These are phyloP conservation scores for Capreolus pygargus DNA, from an alignment of 2,113 vertebrate species.

Conservation along the genomic window DNA sequence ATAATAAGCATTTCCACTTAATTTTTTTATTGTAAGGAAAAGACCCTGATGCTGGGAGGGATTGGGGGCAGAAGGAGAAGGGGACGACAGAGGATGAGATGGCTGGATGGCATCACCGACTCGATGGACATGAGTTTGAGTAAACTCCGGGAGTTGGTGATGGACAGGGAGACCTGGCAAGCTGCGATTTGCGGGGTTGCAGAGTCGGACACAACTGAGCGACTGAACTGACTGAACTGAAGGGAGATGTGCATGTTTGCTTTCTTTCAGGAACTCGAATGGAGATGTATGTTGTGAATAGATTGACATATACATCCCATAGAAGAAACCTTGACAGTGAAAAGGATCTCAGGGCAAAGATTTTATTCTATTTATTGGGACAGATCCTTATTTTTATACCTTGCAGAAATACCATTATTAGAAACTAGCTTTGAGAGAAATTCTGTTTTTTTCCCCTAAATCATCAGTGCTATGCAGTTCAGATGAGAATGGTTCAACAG, in stretches of 20 bases:
- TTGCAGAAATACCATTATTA: not conserved
- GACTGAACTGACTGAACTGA: not conserved
- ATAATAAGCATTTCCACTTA: not conserved
- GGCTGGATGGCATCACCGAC: too few species aligned
- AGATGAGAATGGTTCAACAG: not conserved
- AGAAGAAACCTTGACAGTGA: not conserved
- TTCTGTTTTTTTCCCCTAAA: not conserved
- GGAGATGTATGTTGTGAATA: not conserved
- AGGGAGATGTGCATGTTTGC: not conserved
- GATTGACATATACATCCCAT: not conserved
- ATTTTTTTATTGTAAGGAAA: not conserved
- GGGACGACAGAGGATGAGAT: too few species aligned
- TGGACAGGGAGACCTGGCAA: too few species aligned
- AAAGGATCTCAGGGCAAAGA: not conserved
- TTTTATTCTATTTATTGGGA: not conserved
- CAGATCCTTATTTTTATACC: not conserved
- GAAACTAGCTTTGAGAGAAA: not conserved
- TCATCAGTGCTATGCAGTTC: not conserved
- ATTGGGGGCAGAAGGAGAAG: too few species aligned
- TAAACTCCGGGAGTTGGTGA: too few species aligned
- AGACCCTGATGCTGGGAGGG: too few species aligned
- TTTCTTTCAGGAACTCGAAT: not conserved
- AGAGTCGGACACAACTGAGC: too few species aligned
- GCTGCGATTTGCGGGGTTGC: too few species aligned
- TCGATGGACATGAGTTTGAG: too few species aligned